phyloP scores from a whole-genome alignment of 2,888 invertebrate genomes.

The Dolichomitus sp. region DNA sequence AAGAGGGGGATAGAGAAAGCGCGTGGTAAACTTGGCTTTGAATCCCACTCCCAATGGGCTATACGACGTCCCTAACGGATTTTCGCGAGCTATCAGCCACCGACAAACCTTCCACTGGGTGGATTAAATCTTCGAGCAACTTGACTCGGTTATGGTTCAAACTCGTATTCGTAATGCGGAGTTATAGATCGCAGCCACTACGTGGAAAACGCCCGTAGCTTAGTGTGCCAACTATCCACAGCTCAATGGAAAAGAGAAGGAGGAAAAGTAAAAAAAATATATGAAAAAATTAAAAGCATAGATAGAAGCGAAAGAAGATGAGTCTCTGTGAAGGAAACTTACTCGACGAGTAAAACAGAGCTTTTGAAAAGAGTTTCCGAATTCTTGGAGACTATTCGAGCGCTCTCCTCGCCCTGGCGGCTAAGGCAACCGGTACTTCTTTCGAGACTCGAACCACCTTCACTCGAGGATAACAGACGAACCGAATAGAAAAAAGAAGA shows the following conservation, averaged over 20 bases:
- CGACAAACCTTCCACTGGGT: slow-evolving; percentile 11
- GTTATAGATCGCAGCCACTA: background rate
- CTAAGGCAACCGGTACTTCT: slow-evolving; percentile 11
- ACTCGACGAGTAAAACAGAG: background rate
- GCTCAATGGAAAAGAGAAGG: background rate
- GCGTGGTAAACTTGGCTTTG: slow-evolving; percentile 58
- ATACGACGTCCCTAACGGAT: slow-evolving; percentile 40
- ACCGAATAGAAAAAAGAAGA: background rate
- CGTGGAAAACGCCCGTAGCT: background rate
- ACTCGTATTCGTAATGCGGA: background rate
- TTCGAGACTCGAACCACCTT: slow-evolving; percentile 19
- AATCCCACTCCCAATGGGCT: slow-evolving; percentile 44
- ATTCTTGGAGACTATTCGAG: slow-evolving; percentile 23
- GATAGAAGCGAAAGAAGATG: background rate
- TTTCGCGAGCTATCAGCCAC: slow-evolving; percentile 42
- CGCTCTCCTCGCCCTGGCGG: background rate
- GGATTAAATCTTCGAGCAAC: slow-evolving; percentile 53
- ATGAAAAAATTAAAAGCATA: background rate
- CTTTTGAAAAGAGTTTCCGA: slow-evolving; percentile 16
- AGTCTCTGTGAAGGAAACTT: slow-evolving; percentile 13
- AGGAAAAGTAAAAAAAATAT: background rate
- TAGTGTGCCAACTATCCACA: background rate
- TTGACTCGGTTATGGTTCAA: slow-evolving; percentile 39
- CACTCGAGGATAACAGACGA: slow-evolving; percentile 4
- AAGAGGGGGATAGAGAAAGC: slow-evolving; percentile 15